Conservation (phyloP, 2,797 vertebrate genomes). For the Clarias fuscus region DNA sequence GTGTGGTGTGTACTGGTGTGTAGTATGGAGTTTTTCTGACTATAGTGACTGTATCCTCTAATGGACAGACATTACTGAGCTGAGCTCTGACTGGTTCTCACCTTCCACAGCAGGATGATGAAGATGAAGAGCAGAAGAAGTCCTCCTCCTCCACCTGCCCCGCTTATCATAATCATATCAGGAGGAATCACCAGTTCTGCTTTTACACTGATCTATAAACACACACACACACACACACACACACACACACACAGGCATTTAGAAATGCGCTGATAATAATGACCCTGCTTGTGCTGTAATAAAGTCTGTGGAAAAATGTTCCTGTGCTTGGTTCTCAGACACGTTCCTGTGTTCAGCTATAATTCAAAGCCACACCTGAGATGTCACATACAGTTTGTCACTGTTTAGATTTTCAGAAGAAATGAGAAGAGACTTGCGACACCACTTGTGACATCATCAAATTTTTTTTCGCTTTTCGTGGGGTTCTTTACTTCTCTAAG, state of each 20-base stretch:
- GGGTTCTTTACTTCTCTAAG: too few species aligned
- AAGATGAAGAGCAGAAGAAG: conserved; percentile 64
- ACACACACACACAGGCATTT: not conserved
- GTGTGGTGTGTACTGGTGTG: not conserved
- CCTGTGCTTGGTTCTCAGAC: not conserved
- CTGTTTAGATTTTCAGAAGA: too few species aligned
- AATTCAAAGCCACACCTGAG: too few species aligned
- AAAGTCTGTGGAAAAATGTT: not conserved
- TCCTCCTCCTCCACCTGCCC: conserved; percentile 59
- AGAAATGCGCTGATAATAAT: not conserved
- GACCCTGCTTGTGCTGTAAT: not conserved
- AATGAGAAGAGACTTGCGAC: too few species aligned
- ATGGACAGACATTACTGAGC: not conserved
- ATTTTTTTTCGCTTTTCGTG: too few species aligned
- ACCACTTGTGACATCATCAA: too few species aligned
- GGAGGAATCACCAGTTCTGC: conserved; percentile 61
- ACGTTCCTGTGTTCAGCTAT: too few species aligned
- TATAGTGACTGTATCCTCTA: not conserved
- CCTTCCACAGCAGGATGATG: conserved; percentile 63
- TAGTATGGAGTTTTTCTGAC: not conserved
- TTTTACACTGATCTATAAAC: conserved; percentile 56
- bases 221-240: conserved; percentile 19
- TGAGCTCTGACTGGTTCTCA: conserved; percentile 49
- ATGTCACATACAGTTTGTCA: too few species aligned
- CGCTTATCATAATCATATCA: conserved; percentile 42